Conservation (phyloP, 1,140 invertebrate genomes). For the Atopsyche davidsoni region DNA sequence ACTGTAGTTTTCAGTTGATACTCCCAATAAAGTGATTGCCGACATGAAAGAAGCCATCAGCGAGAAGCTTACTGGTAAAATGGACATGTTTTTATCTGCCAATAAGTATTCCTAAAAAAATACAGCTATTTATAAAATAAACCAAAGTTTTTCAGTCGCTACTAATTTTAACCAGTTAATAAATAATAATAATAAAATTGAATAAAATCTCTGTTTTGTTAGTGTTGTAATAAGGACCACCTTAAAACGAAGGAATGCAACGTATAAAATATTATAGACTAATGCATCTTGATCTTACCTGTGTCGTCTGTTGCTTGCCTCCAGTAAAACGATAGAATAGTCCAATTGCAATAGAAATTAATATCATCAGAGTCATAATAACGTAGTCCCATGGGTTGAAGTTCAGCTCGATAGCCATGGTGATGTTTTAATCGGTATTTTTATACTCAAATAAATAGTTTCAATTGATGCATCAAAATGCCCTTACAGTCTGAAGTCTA, state of each 20-base stretch:
- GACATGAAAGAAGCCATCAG: constrained; percentile 94
- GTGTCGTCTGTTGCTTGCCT: constrained; percentile 76
- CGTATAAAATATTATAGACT: constrained; percentile 3
- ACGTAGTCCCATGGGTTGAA: constrained; percentile 44
- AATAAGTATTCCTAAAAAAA: constrained; percentile 68
- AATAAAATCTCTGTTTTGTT: not conserved
- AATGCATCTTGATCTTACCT: constrained; percentile 47
- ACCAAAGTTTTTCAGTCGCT: not conserved
- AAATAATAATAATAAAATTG: not conserved
- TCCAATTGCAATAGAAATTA: constrained; percentile 40
- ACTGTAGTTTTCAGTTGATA: constrained; percentile 79
- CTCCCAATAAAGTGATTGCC: constrained; percentile 84
- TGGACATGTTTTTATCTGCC: constrained; percentile 70
- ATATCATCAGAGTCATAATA: constrained; percentile 43
- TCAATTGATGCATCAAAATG: no score
- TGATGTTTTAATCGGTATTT: not conserved
- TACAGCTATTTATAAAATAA: constrained; percentile 1
- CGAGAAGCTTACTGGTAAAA: constrained; percentile 76
- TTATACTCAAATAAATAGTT: no score
- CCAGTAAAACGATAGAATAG: constrained; percentile 66
- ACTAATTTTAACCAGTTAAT: not conserved
- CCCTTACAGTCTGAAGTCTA: no score
- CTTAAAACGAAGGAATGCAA: not conserved
- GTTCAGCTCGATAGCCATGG: constrained; percentile 20
- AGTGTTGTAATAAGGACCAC: not conserved